A percentile compares a stretch with the other conserved stretches of the same genome.
Evolutionary conservation across 2,888 invertebrate species (phyloP).

Genomic region (Rhingia rostrata): DNA sequence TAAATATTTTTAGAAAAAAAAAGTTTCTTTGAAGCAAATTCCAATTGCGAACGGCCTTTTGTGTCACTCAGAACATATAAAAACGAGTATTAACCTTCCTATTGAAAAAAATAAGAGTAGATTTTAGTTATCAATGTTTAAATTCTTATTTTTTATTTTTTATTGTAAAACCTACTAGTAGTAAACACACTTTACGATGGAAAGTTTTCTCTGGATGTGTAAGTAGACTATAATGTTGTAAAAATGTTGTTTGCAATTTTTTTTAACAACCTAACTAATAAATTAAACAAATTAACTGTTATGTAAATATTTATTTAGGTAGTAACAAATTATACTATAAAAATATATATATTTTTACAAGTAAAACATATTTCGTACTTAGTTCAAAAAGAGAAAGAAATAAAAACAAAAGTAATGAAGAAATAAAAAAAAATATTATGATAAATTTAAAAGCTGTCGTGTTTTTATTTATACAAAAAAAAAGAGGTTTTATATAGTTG

Average conservation of each 20-base stretch:
- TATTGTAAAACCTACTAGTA: slow-evolving; percentile 5
- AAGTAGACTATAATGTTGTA: slow-evolving; percentile 4
- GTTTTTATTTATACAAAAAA: neutral
- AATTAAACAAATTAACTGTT: slow-evolving; percentile 30
- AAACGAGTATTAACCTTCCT: slow-evolving; percentile 61
- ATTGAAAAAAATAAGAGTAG: slow-evolving; percentile 33
- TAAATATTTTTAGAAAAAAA: slow-evolving; percentile 5
- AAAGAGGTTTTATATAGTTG: too few relatives aligned
- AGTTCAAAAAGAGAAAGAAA: slow-evolving; percentile 32
- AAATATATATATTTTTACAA: slow-evolving; percentile 66
- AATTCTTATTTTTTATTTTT: slow-evolving; percentile 22
- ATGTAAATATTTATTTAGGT: slow-evolving; percentile 74
- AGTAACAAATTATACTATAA: slow-evolving; percentile 68
- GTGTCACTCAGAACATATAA: slow-evolving; percentile 1
- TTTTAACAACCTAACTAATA: slow-evolving; percentile 31
- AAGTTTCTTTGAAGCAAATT: slow-evolving; percentile 6
- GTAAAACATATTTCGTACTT: slow-evolving; percentile 61
- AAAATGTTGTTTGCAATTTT: slow-evolving; percentile 34
- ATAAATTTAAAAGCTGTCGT: neutral
- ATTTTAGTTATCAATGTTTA: slow-evolving; percentile 24
- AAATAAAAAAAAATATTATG: slow-evolving; percentile 30
- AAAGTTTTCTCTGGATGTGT: slow-evolving; percentile 16
- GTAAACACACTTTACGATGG: slow-evolving; percentile 28
- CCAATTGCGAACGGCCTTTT: slow-evolving; percentile 8
- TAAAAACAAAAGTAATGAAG: slow-evolving; percentile 4